Evolutionary conservation across 1,140 invertebrate species (phyloP), one percentile per base, ranked within the genome.

Genomic region (Micrasema longulum): DNA sequence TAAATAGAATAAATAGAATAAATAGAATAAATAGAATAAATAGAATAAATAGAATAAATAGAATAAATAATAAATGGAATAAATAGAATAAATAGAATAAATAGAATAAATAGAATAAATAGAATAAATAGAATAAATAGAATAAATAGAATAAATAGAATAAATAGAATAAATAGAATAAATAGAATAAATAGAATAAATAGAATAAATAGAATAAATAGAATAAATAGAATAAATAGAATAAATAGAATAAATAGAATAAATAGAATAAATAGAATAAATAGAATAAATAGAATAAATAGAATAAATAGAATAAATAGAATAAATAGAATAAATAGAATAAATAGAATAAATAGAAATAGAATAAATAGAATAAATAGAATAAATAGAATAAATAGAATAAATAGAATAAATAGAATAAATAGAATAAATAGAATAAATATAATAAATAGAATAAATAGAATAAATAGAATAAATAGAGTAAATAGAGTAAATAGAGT

Each of bases 311-410:
- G 6, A 38, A 38, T 7, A 7, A 38, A 38, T 7, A 7, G 12
- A 38, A 38, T 38, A 38, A 38, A 38, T 38, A 38, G 12, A 38
- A 7, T 7, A 38, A 38, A 7, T 7, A 38, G 12, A 38, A 38
- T 38, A 38, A 38, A 38, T 38, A 38, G 12, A 38, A 38, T 38
- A 38, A 38, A 38, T 38, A 38, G 36, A 38, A 38, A 38, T 38
- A 38, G 12, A 38, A 38, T 38, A 12, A 7, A 38, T 7, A 38
- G 6, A 38, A 38, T 7, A 7, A 38, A 38, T 7, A 7, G 12
- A 38, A 38, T 38, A 38, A 38, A 38, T 38, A 38, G 12, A 38
- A 7, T 7, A 38, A 38, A 38, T 38, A 38, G 12, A 38, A 7
- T 7, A 38, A 38, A 7, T 7, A 38, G 12, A 7, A 38, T 7